A percentile compares a stretch with the other conserved stretches of the same genome.
Conservation (phyloP, 2,888 invertebrate species). For the Seira musarum region DNA sequence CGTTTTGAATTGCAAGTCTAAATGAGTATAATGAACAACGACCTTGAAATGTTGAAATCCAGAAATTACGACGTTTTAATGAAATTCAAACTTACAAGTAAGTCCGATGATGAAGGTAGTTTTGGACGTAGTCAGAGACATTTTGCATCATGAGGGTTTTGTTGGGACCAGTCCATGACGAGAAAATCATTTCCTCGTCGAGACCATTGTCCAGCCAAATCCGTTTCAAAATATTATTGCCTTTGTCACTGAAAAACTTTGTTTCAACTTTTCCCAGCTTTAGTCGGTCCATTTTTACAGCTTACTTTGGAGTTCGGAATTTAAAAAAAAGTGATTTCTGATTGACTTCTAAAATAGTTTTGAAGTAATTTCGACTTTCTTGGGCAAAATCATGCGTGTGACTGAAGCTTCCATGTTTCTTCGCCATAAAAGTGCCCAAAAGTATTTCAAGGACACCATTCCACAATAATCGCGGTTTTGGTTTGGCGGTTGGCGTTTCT, state of each 20-base stretch:
- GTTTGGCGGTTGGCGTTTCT: too few relatives aligned
- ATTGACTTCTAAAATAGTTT: too few relatives aligned
- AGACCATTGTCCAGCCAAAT: conserved; percentile 56
- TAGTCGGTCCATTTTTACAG: conserved; percentile 25
- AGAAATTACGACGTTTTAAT: not conserved
- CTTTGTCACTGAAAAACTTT: conserved; percentile 55
- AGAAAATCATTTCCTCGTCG: conserved; percentile 60
- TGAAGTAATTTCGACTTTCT: not conserved
- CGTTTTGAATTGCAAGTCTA: not conserved
- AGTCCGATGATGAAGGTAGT: conserved; percentile 35
- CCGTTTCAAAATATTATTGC: conserved; percentile 46
- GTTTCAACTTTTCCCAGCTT: conserved; percentile 31
- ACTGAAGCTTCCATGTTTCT: not conserved
- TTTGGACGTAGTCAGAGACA: conserved; percentile 60
- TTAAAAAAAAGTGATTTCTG: too few relatives aligned
- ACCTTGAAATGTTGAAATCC: too few relatives aligned
- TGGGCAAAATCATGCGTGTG: not conserved
- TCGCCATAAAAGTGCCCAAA: too few relatives aligned
- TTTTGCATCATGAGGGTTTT: conserved; percentile 47
- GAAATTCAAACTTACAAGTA: conserved; percentile 26
- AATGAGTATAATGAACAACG: not conserved
- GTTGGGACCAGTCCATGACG: conserved; percentile 55
- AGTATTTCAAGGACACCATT: not conserved
- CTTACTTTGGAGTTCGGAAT: not conserved
- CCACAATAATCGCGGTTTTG: too few relatives aligned